Evolutionary conservation across 2,888 invertebrate species (phyloP), one percentile per base, ranked within the genome.

Genomic region (Chloromyia formosa): DNA sequence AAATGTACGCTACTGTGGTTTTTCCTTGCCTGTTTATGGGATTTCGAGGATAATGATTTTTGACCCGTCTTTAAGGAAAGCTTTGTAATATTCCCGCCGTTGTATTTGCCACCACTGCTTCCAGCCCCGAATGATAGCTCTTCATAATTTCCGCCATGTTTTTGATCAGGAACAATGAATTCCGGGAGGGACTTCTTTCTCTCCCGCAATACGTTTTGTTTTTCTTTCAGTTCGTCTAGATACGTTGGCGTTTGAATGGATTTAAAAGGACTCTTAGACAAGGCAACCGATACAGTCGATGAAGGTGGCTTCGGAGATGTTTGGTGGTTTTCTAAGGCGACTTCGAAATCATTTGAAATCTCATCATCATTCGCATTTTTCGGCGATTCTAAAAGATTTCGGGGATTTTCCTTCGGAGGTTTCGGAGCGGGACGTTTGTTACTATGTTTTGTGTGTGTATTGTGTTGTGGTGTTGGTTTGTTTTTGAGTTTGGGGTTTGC

Each of bases 191-290:
- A 62, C 49, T 42, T 61, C 18, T 64, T 45, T 49, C 16, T 49
- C 40, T 27, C 45, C 12, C 22, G 75, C 18, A 74, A 22, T 18
- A 76, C 68, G 49, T 62, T 61, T 76, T 76, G 76, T 53, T 74
- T 66, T 35, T 71, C 58, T 23, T 68, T 73, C 9, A 74, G 66
- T 40, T 76, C 79, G 66, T 78, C 78, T 5, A 81, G 73, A 71
- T 75, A 75, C 23, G 82, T 82, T 73, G 80, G 80, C 72, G 82
- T 81, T 12, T 73, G 79, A 20, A 71, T 58, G 35, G 10, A 5
- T 18, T 14, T 1, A 20, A 18, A 18, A 20, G n/a, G 35, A 14
- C 23, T 40, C 56, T 69, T 69, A 18, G 16, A 18, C 16, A 18
- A 62, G 20, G 16, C 18, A 20, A n/a, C 49, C 14, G 16, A n/a